A percentile compares a stretch with the other conserved stretches of the same genome.
phyloP scores from a whole-genome alignment of 2,113 vertebrate species.

The Calcarius ornatus region DNA sequence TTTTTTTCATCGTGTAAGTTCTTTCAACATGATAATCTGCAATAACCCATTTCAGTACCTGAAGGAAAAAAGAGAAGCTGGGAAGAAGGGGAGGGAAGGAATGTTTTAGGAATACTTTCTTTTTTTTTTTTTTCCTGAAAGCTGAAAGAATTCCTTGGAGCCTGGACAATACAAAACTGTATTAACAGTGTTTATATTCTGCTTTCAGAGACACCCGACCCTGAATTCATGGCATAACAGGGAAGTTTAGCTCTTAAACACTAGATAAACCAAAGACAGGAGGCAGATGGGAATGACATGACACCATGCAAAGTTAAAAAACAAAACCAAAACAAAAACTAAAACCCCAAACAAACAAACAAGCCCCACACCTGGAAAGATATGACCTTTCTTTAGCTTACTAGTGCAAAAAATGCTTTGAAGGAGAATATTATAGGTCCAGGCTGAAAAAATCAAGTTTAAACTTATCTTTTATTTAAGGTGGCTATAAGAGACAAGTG shows the following conservation, averaged over 20 bases:
- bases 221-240: neutral
- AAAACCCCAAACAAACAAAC: neutral
- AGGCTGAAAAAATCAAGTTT: neutral
- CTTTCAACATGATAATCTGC: neutral
- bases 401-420: neutral
- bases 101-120: neutral
- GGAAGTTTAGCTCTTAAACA: neutral
- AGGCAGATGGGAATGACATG: neutral
- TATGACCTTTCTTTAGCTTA: neutral
- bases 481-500: neutral
- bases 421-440: neutral
- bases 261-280: neutral
- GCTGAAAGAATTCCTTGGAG: neutral
- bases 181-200: neutral
- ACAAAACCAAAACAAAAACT: too few relatives aligned
- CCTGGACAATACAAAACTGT: neutral
- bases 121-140: neutral
- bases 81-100: accelerated
- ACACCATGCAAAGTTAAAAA: neutral
- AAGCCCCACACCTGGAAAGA: neutral
- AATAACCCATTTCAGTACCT: neutral
- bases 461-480: neutral
- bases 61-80: neutral
- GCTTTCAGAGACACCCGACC: neutral
- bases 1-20: neutral